Conservation (phyloP, 2,888 invertebrate species). For the Strigamia crassipes region DNA sequence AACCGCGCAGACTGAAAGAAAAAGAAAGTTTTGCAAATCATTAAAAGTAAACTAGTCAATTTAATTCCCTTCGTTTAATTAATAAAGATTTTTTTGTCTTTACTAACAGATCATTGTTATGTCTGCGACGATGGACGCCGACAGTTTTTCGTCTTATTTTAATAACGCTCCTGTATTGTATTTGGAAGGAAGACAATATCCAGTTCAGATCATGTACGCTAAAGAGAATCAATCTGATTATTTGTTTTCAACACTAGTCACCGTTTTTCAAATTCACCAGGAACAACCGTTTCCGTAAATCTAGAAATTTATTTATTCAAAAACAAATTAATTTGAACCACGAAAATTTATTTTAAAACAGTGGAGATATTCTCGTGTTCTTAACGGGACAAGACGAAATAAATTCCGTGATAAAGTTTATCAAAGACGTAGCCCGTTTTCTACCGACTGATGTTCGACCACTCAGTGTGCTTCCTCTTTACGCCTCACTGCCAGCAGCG, state of each 20-base stretch:
- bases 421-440: conserved; percentile 53
- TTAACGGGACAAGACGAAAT: conserved; percentile 97
- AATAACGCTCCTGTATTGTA: conserved; percentile 83
- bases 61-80: background rate
- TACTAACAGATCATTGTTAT: conserved; percentile 74
- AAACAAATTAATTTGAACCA: no score
- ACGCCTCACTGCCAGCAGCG: conserved; percentile 63
- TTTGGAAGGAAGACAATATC: conserved; percentile 85
- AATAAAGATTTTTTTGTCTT: background rate
- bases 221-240: conserved; percentile 71
- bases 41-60: conserved; percentile 66
- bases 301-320: conserved; percentile 27
- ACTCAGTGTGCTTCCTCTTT: conserved; percentile 71
- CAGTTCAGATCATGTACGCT: conserved; percentile 62
- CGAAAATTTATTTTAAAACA: conserved; percentile 56
- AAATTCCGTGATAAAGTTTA: conserved; percentile 65
- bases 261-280: conserved; percentile 86
- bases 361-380: conserved; percentile 89
- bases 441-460: conserved; percentile 64
- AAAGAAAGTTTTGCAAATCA: conserved; percentile 55
- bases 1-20: conserved; percentile 76
- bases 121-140: conserved; percentile 97
- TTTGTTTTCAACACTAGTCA: conserved; percentile 78
- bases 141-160: conserved; percentile 88
- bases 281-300: conserved; percentile 78